A percentile compares a stretch with the other conserved stretches of the same genome.
These are phyloP conservation scores for Pseudococcus jackbeardsleyi DNA, from an alignment of 2,888 invertebrate species.

Conservation along the genomic window DNA sequence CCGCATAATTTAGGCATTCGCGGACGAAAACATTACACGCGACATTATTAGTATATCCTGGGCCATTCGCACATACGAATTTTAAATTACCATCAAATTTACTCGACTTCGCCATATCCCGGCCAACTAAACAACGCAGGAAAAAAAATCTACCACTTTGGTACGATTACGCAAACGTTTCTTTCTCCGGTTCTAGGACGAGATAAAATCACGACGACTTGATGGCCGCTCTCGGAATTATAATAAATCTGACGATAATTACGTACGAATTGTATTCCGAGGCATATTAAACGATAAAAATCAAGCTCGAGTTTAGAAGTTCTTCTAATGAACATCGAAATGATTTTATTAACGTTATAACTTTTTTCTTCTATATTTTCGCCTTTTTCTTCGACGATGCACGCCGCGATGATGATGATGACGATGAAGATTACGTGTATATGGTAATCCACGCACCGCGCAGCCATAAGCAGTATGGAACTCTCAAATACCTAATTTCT, in stretches of 20 bases:
- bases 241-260: slow-evolving; percentile 29
- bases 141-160: background rate
- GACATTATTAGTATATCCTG: too few relatives aligned
- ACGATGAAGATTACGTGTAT: background rate
- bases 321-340: slow-evolving; percentile 14
- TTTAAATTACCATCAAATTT: background rate
- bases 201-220: slow-evolving; percentile 16
- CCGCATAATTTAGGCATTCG: too few relatives aligned
- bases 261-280: slow-evolving; percentile 27
- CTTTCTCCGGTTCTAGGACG: slow-evolving; percentile 5
- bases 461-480: background rate
- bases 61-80: background rate
- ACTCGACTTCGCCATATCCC: background rate
- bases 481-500: background rate
- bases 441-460: background rate
- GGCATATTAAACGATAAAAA: slow-evolving; percentile 33
- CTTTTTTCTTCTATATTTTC: background rate
- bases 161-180: slow-evolving; percentile 17
- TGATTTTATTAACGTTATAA: slow-evolving; percentile 18
- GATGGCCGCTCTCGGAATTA: slow-evolving; percentile 28
- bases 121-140: background rate
- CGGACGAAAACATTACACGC: too few relatives aligned
- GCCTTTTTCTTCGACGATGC: background rate
- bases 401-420: background rate
- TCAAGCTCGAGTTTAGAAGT: slow-evolving; percentile 14